phyloP scores from a whole-genome alignment of 2,797 vertebrate genomes.

The Chaetodon trifasciatus region DNA sequence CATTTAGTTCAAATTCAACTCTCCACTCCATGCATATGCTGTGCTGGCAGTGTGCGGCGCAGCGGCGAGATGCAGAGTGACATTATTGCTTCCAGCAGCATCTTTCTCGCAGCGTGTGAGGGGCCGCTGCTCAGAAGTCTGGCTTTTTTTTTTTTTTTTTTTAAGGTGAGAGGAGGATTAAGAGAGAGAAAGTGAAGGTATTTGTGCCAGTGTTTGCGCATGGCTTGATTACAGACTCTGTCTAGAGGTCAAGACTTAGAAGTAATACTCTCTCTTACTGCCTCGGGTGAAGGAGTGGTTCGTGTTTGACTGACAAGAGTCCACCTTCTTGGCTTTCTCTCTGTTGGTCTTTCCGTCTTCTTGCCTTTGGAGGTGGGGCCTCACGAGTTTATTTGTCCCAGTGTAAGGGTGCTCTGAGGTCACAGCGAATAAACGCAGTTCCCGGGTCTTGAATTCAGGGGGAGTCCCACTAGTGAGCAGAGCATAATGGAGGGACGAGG shows the following conservation, averaged over 20 bases:
- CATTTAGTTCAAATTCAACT: conserved; percentile 61
- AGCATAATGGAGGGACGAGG: conserved; percentile 26
- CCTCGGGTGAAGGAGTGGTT: not conserved
- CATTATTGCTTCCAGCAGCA: conserved; percentile 78
- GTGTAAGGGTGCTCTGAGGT: conserved; percentile 57
- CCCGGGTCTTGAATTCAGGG: conserved; percentile 24
- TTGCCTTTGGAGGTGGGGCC: not conserved
- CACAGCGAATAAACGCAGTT: conserved; percentile 31
- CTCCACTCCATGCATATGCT: conserved; percentile 55
- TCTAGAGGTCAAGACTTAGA: conserved; percentile 19
- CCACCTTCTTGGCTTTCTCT: conserved; percentile 1
- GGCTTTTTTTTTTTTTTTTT: conserved; percentile 31
- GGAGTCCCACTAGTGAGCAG: conserved; percentile 31
- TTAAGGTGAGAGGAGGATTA: conserved; percentile 23
- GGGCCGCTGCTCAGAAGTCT: conserved; percentile 25
- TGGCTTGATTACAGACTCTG: conserved; percentile 19
- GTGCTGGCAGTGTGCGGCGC: conserved; percentile 63
- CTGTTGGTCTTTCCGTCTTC: not conserved
- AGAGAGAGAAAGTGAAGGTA: not conserved
- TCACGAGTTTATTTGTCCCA: conserved; percentile 29
- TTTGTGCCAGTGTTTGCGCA: conserved; percentile 10
- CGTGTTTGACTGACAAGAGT: conserved; percentile 18
- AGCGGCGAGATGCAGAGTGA: conserved; percentile 76
- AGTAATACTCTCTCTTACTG: conserved; percentile 3
- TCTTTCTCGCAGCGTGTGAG: conserved; percentile 60